Conservation (phyloP, 2,797 vertebrate species). For the Synanceia verrucosa region DNA sequence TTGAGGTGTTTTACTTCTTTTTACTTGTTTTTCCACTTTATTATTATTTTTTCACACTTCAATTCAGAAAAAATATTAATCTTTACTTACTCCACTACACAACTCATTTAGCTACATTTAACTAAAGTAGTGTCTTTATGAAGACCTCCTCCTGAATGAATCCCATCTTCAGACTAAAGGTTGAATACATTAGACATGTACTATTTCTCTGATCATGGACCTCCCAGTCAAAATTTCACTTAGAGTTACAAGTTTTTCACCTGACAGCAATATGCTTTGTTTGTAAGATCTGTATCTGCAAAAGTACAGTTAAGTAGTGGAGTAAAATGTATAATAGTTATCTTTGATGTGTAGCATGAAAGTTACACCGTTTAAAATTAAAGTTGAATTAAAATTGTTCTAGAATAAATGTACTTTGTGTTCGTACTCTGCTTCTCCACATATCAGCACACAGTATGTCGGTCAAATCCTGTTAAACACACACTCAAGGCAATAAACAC, state of each 20-base stretch:
- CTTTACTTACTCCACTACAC: no score
- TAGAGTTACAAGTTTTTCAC: not conserved
- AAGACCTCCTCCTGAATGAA: no score
- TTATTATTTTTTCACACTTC: no score
- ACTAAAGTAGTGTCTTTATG: no score
- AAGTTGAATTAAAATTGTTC: not conserved
- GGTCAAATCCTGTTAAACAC: conserved; percentile 47
- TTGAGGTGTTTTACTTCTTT: no score
- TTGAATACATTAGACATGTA: not conserved
- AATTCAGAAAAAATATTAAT: no score
- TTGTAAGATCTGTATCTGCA: not conserved
- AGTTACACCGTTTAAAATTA: not conserved
- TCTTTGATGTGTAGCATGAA: not conserved
- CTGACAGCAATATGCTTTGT: not conserved
- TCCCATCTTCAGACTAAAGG: no score
- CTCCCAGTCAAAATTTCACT: not conserved
- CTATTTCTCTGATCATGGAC: not conserved
- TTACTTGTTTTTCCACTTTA: no score
- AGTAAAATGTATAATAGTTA: not conserved
- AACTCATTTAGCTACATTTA: no score
- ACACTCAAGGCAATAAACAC: conserved; percentile 55
- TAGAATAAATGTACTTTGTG: not conserved
- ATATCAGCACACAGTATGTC: not conserved
- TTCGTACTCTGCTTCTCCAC: not conserved
- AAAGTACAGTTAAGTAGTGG: not conserved